Percentiles rank a stretch among this genome's conserved stretches.
Evolutionary conservation across 2,888 invertebrate species (phyloP).

Genomic region (Mystacides longicornis): DNA sequence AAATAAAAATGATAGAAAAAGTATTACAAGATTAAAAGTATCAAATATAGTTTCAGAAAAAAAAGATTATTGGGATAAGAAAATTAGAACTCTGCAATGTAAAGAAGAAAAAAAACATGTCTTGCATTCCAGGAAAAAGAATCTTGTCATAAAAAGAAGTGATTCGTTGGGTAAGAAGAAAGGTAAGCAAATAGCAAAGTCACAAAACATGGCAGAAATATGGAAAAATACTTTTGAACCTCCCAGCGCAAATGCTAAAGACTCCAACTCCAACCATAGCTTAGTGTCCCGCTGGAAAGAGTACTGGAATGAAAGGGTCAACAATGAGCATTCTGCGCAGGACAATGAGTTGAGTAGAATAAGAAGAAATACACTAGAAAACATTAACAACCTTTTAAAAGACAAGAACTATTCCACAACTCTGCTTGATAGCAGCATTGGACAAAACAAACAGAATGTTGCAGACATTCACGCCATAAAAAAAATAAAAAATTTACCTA

Average conservation of each 20-base stretch:
- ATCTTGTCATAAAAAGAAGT: conserved; percentile 35
- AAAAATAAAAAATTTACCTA: too few relatives aligned
- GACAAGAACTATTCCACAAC: too few relatives aligned
- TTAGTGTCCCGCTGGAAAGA: conserved; percentile 37
- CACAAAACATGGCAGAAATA: conserved; percentile 17
- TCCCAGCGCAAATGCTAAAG: conserved; percentile 3
- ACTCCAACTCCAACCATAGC: conserved; percentile 6
- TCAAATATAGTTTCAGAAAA: conserved; percentile 42
- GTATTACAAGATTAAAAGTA: conserved; percentile 20
- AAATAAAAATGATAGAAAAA: conserved; percentile 24
- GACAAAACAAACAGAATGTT: neutral
- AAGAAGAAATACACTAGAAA: too few relatives aligned
- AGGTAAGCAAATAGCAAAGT: conserved; percentile 34
- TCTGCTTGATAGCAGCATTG: too few relatives aligned
- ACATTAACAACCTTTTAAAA: neutral
- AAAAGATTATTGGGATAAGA: conserved; percentile 48
- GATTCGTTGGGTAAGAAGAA: conserved; percentile 43
- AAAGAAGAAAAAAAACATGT: conserved; percentile 33
- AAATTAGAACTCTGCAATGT: conserved; percentile 36
- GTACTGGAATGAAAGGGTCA: conserved; percentile 41
- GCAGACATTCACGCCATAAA: neutral
- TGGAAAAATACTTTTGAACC: conserved; percentile 19
- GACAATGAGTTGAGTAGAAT: too few relatives aligned
- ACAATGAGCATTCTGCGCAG: conserved; percentile 5
- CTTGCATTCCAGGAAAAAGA: conserved; percentile 30